phyloP scores from a whole-genome alignment of 2,888 invertebrate species.

The Chrysotoxum bicinctum region DNA sequence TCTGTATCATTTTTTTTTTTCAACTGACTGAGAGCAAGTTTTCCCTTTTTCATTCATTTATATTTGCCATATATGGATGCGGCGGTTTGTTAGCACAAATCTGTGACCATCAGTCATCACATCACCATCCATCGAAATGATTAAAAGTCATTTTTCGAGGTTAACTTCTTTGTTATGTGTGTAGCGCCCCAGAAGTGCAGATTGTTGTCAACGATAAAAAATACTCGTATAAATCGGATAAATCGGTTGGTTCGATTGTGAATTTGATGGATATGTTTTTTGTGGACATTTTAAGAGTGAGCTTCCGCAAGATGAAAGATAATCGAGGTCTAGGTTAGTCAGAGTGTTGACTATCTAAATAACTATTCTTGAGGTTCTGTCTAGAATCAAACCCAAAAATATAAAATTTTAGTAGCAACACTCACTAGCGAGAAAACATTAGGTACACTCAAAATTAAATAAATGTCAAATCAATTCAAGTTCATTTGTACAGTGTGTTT shows the following conservation, averaged over 20 bases:
- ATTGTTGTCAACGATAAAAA: background rate
- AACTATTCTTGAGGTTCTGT: background rate
- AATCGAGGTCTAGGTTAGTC: background rate
- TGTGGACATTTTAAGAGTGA: background rate
- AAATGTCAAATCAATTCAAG: too few relatives aligned
- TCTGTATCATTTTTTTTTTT: background rate
- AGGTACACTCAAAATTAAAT: too few relatives aligned
- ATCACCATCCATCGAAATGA: background rate
- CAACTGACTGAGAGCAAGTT: constrained; percentile 23
- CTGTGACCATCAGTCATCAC: background rate
- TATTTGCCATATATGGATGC: constrained; percentile 14
- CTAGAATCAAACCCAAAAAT: too few relatives aligned
- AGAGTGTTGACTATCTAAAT: too few relatives aligned
- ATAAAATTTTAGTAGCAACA: too few relatives aligned
- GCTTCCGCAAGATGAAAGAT: background rate
- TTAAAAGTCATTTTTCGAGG: constrained; percentile 15
- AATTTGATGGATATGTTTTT: background rate
- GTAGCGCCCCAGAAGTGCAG: background rate
- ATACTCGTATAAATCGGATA: too few relatives aligned
- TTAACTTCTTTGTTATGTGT: constrained; percentile 4
- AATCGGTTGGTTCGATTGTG: background rate
- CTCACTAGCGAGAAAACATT: too few relatives aligned
- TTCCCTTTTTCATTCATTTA: background rate
- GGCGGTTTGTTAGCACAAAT: background rate
- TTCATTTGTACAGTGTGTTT: too few relatives aligned